phyloP scores from a whole-genome alignment of 2,888 invertebrate species.

The Dasypolia templi region DNA sequence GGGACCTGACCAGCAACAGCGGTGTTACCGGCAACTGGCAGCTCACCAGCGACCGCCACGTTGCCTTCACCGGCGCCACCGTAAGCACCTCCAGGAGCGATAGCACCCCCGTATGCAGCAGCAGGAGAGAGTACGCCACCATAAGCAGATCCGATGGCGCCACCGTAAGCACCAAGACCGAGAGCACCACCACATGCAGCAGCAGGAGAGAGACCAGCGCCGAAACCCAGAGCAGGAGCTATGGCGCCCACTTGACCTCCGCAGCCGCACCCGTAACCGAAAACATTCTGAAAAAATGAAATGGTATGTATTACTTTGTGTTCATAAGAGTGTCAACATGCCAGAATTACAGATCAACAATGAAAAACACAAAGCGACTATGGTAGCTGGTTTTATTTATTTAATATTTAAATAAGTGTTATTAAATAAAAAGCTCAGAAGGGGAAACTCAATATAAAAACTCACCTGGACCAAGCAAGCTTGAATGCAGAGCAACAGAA shows the following conservation, averaged over 20 bases:
- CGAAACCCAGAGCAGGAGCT: not conserved
- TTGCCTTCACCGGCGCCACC: not conserved
- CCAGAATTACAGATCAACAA: too few species aligned
- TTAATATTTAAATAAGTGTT: too few species aligned
- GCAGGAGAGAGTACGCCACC: too few species aligned
- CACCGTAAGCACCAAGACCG: conserved; percentile 10
- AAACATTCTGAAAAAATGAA: conserved; percentile 18
- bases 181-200: conserved; percentile 30
- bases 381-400: too few species aligned
- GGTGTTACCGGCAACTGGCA: conserved; percentile 13
- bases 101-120: not conserved
- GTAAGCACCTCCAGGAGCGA: not conserved
- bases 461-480: conserved; percentile 54
- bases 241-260: not conserved
- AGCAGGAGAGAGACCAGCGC: too few species aligned
- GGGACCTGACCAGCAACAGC: not conserved
- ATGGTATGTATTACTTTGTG: too few species aligned
- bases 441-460: too few species aligned
- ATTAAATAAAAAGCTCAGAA: too few species aligned
- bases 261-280: conserved; percentile 10
- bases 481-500: conserved; percentile 20
- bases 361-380: too few species aligned
- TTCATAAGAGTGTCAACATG: too few species aligned
- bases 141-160: too few species aligned
- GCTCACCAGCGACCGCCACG: not conserved